A percentile compares a stretch with the other conserved stretches of the same genome.
Conservation (phyloP, 2,888 invertebrate species). For the Operophtera brumata region DNA sequence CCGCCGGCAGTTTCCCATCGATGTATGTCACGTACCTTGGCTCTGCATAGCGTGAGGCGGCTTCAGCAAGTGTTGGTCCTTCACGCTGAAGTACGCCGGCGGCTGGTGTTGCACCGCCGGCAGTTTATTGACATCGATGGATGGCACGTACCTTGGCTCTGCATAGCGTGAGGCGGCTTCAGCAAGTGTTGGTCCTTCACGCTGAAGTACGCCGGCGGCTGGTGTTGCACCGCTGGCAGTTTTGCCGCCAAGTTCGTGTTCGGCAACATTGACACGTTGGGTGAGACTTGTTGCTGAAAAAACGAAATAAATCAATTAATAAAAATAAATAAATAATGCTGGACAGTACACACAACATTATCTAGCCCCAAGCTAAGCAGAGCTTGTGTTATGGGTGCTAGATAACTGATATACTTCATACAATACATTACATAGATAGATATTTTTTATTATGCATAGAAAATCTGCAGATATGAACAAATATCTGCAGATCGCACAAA, state of each 20-base stretch:
- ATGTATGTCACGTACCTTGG: too few species aligned
- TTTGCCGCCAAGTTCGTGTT: slow-evolving; percentile 89
- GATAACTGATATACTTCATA: too few species aligned
- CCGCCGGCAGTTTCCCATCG: slow-evolving; percentile 90
- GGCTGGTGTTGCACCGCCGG: slow-evolving; percentile 92
- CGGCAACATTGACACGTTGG: slow-evolving; percentile 82
- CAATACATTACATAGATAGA: too few species aligned
- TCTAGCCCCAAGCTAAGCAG: too few species aligned
- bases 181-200: slow-evolving; percentile 96
- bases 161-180: slow-evolving; percentile 95
- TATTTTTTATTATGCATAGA: too few species aligned
- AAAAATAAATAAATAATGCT: too few species aligned
- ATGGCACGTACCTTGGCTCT: slow-evolving; percentile 46
- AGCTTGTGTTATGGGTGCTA: too few species aligned
- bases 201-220: slow-evolving; percentile 84
- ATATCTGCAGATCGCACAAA: too few species aligned
- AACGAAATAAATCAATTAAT: background rate
- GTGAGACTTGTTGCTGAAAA: slow-evolving; percentile 45
- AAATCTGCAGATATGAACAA: too few species aligned
- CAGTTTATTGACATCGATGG: slow-evolving; percentile 83
- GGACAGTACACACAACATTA: too few species aligned
- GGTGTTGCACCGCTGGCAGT: slow-evolving; percentile 84
- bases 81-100: slow-evolving; percentile 91
- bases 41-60: slow-evolving; percentile 93
- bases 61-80: slow-evolving; percentile 95